Evolutionary conservation across 2,113 vertebrate genomes (phyloP), one percentile per base, ranked within the genome.

Genomic region (Catharus minimus): DNA sequence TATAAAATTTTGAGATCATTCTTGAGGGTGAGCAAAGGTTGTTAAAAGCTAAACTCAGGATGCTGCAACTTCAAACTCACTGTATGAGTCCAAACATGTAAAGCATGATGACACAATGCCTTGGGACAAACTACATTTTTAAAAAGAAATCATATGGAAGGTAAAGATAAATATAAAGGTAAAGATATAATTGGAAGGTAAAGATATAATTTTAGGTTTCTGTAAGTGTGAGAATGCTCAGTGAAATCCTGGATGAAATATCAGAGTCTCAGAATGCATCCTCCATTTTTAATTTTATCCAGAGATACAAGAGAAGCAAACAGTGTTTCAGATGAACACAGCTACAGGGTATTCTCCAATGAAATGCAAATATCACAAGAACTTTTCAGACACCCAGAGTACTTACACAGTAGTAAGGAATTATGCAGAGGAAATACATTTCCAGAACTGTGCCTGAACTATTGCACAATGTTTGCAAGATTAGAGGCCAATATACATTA

Each of bases 401-500:
- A 58, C 38, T 85, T 65, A 69, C 32, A 72, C 0, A 2, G 30
- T 11, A 78, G 49, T 41, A 79, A 76, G 60, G 60, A 72, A 73
- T 74, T 79, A 72, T 14, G 62, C 73, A 87, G 53, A 72, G 64
- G 78, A 75, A 86, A 78, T 9, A 7, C 1, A 6, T 56, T 94
- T 88, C 69, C 72, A 92, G 88, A 92, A 38, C 68, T 38, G 61
- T 60, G 73, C n/a, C 57, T 75, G 18, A 92, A 55, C 79, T 66
- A 41, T 79, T 61, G 38, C 43, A 58, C 76, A 41, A 36, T 8
- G 53, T 65, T 88, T 61, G n/a, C 60, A 81, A 75, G 86, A 88
- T 84, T 47, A 92, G n/a, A 90, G 56, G 75, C 80, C 77, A 93
- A 90, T 78, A 86, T 53, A 89, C 56, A 95, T 84, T 71, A 89